Evolutionary conservation across 2,797 vertebrate genomes (phyloP).

Genomic region (Thripadectes ignobilis): DNA sequence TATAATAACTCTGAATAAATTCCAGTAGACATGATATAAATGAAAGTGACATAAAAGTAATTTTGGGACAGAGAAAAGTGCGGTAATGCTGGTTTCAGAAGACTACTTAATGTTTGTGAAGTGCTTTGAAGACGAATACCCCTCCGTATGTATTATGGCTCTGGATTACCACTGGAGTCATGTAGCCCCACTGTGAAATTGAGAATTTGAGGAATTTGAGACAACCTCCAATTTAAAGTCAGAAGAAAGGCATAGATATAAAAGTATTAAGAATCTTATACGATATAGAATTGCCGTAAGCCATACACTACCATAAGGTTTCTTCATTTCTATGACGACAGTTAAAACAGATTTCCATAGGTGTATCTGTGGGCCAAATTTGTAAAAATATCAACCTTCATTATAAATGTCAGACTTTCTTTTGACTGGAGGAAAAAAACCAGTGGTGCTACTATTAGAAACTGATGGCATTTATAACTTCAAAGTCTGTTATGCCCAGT

Average conservation of each 20-base stretch:
- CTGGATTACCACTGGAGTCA: not conserved
- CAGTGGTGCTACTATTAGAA: not conserved
- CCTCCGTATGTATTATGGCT: rapidly evolving
- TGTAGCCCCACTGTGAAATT: not conserved
- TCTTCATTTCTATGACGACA: not conserved
- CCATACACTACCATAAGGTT: not conserved
- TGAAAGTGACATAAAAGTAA: constrained; percentile 18
- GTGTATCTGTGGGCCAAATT: not conserved
- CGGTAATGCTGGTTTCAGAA: not conserved
- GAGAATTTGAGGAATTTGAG: not conserved
- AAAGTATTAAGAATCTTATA: not conserved
- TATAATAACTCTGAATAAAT: not conserved
- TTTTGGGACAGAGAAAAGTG: not conserved
- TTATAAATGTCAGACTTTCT: not conserved
- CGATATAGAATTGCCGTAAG: not conserved
- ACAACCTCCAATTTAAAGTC: not conserved
- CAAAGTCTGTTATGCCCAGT: not conserved
- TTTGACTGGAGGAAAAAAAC: not conserved
- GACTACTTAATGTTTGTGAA: not conserved
- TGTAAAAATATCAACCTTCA: not conserved
- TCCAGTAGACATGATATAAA: not conserved
- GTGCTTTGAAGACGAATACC: not conserved
- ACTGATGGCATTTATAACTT: not conserved
- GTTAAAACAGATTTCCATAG: not conserved
- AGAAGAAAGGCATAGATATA: not conserved